A percentile compares a stretch with the other conserved stretches of the same genome.
Conservation (phyloP, 2,888 invertebrate genomes). For the Amiota mariae region DNA sequence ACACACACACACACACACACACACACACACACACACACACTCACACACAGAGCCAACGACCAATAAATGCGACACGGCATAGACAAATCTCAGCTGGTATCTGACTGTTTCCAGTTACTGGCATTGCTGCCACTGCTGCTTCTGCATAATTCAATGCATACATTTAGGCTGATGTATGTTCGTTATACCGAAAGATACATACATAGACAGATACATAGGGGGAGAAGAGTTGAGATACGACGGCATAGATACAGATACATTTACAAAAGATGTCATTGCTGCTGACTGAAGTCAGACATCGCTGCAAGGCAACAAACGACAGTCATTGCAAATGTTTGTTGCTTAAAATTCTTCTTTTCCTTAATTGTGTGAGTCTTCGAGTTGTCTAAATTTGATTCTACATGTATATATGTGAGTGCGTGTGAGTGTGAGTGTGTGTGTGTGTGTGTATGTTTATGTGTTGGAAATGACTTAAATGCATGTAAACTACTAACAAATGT, state of each 20-base stretch:
- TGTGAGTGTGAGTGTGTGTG: too few relatives aligned
- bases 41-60: too few relatives aligned
- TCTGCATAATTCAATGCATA: conserved; percentile 66
- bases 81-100: conserved; percentile 59
- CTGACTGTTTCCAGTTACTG: neutral
- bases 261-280: conserved; percentile 26
- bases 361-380: neutral
- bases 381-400: conserved; percentile 6
- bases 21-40: conserved; percentile 23
- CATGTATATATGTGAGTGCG: neutral
- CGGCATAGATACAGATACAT: conserved; percentile 1
- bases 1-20: conserved; percentile 23
- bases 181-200: neutral
- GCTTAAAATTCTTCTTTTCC: neutral
- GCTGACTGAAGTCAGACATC: conserved; percentile 19
- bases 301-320: neutral
- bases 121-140: conserved; percentile 40
- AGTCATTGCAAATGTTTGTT: conserved; percentile 4
- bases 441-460: conserved; percentile 2
- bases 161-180: conserved; percentile 59
- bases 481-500: conserved; percentile 60
- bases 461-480: conserved; percentile 41
- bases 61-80: conserved; percentile 43
- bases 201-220: neutral
- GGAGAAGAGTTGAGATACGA: neutral